Evolutionary conservation across 2,797 vertebrate species (phyloP), one percentile per base, ranked within the genome.

Genomic region (Cirrhinus mrigala): DNA sequence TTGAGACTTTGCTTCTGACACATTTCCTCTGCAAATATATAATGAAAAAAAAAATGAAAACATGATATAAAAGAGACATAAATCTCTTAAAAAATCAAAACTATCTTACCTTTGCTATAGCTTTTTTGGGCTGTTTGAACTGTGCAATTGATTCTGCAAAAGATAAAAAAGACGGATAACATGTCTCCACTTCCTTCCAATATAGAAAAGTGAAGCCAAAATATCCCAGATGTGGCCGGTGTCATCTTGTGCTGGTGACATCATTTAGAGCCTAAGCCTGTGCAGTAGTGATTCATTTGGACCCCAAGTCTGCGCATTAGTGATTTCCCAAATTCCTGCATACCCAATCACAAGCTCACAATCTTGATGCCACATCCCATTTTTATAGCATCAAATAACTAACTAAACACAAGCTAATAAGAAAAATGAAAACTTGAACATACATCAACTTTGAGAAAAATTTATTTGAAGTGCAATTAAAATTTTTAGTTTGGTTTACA

Each of bases 81-180:
- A 52, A 66, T 44, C 20, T 50, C 16, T 27, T 37, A 22, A 79
- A n/a, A 79, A 37, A 64, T 22, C 1, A 54, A 12, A 27, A 48
- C 50, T 16, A 16, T 14, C 20, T 2, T 94, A 95, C 95, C 93
- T 94, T 95, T 88, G 78, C 76, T 64, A 74, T 18, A 48, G 89
- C 79, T 87, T 64, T 92, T 18, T 7, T 87, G 6, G 94, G 92
- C 89, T 93, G 93, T 90, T 96, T 95, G 90, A 96, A 96, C 86
- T 95, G 93, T 75, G 93, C 94, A 73, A 94, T 93, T 64, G 95
- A 96, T 85, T 95, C 95, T 96, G 91, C 81, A 91, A 86, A 86
- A 86, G 81, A 10, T 87, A 29, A 24, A 58, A 60, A 60, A n/a
- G 10, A 12, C 4, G 54, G 20, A 56, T 3, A 0, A 15, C 24